Evolutionary conservation across 2,888 invertebrate species (phyloP), one percentile per base, ranked within the genome.

Genomic region (Sycophila texana): DNA sequence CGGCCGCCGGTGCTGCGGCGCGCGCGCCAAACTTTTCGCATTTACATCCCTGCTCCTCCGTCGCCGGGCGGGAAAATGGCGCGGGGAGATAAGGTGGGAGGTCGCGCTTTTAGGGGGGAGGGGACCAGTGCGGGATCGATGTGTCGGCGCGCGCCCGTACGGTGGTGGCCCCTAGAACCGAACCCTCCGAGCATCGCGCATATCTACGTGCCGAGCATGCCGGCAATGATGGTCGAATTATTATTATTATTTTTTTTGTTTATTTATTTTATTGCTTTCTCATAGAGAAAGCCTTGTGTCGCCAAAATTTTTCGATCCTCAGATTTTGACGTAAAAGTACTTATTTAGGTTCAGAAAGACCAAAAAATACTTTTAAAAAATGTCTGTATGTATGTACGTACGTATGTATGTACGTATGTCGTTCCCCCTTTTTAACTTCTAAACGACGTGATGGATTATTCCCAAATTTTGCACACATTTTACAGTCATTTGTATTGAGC

Each of bases 21-120:
- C 80, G 84, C 82, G 86, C 84, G 84, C 83, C 84, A 84, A 86
- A 87, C 82, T 86, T 86, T 85, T 86, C 85, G 84, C 85, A 86
- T 79, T 80, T 77, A 71, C 77, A 77, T 77, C 61, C 18, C 51
- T 51, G n/a, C 55, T n/a, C 39, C 53, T 22, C 53, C n/a, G 65
- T 65, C 55, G 7, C 22, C 0, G 10, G 39, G 53, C 49, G 61
- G 10, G 20, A 71, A 58, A 49, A 49, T 71, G 61, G 61, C 12
- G 39, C n/a, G 22, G 30, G 22, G 30, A 12, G 49, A 65, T 20
- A 57, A 18, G n/a, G 22, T 55, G 5, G 57, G 26, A 14, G 16
- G n/a, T 5, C n/a, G 53, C 14, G 53, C 16, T 53, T 51, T 53
- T 14, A 67, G 67, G 7, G 70, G 20, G 57, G 53, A n/a, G 53